Base-by-base conservation (phyloP, 2,888 invertebrate genomes). In the Drosophila testacea region DNA sequence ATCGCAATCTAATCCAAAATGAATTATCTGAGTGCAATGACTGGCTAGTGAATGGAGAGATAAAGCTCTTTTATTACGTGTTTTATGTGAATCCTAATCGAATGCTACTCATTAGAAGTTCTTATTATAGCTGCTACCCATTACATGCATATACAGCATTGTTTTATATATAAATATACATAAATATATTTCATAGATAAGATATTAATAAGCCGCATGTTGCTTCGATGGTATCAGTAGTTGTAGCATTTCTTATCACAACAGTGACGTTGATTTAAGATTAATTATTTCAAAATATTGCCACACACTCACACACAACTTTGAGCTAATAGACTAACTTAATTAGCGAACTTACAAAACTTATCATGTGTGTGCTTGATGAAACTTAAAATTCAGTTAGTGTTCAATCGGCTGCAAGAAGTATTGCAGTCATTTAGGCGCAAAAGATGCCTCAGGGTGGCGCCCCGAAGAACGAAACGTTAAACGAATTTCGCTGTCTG, bases 281-380 rank as follows among this genome's bases (percentile, higher is more conserved):
- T 73, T 75, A 67, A 75, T 75, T 73, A 78, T 68, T 68, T 78
- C 41, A 44, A 64, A 68, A 65, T 57, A 76, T 54, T 32, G 10
- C 4, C 41, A n/a, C 28, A 34, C 47, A 55, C 61, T 13, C 42
- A 34, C 55, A 32, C 55, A 41, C 47, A 60, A 59, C 42, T 63
- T 16, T 50, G 11, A 50, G 55, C 73, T 48, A 52, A 59, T 42
- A 46, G 41, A 51, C 73, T 55, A 66, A 77, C 66, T 62, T 59
- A 72, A 75, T 75, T 75, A 75, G 59, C 42, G 36, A 62, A 46
- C 36, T 62, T 56, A 38, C 30, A 6, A 27, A 52, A 47, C 54
- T 50, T 32, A 13, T 56, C 11, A 32, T 22, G 41, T 73, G 22
- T 36, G 32, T 28, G 52, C 44, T 38, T 41, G 36, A 4, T 6